phyloP scores from a whole-genome alignment of 2,113 vertebrate species.

The Pungitius pungitius region DNA sequence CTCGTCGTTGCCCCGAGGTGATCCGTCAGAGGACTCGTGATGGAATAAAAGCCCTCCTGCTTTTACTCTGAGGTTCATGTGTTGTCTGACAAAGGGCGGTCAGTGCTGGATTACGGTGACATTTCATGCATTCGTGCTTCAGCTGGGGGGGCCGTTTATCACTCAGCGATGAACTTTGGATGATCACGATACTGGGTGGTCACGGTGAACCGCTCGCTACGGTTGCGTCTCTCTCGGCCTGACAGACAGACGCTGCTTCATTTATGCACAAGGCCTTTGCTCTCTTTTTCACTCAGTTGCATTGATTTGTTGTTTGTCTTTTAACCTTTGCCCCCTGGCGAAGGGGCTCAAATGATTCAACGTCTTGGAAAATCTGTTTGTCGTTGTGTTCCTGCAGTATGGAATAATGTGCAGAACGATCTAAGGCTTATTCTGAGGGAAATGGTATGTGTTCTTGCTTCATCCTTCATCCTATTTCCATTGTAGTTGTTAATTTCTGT shows the following conservation, averaged over 20 bases:
- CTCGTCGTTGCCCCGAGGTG: conserved; percentile 2
- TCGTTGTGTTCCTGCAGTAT: no score
- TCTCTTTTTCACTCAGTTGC: background rate
- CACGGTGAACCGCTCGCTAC: background rate
- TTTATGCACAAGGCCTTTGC: no score
- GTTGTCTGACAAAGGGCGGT: background rate
- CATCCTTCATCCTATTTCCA: background rate
- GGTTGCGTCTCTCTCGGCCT: background rate
- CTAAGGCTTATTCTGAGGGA: background rate
- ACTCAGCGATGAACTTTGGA: background rate
- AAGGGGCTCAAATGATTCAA: background rate
- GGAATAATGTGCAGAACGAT: background rate
- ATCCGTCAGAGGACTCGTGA: conserved; percentile 8
- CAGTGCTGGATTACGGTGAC: background rate
- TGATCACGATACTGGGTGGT: background rate
- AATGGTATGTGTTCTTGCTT: background rate
- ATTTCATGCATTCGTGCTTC: background rate
- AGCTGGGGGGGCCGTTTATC: background rate
- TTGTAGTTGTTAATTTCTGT: background rate
- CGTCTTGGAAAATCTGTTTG: background rate
- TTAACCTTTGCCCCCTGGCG: background rate
- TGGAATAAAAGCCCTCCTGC: background rate
- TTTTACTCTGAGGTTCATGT: background rate
- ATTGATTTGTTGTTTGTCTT: background rate
- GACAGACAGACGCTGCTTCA: background rate